Percentiles rank a stretch among this genome's conserved stretches.
phyloP scores from a whole-genome alignment of 2,888 invertebrate genomes.

The Lycia hirtaria region DNA sequence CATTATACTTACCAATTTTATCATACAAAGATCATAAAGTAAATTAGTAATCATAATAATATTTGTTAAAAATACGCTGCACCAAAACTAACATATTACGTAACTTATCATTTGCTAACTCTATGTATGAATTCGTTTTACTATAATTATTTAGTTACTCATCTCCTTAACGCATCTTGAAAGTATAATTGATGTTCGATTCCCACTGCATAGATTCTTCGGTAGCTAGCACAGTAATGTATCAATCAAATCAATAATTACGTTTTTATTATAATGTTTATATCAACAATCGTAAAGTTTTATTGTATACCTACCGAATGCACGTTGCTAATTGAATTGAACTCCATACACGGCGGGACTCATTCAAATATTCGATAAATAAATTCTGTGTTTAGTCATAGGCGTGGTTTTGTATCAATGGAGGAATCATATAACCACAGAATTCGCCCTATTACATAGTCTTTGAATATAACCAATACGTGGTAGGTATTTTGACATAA shows the following conservation, averaged over 20 bases:
- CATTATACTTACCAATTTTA: too few relatives aligned
- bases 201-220: conserved; percentile 25
- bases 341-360: conserved; percentile 21
- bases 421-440: conserved; percentile 5
- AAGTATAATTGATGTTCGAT: not conserved
- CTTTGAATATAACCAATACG: not conserved
- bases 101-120: too few relatives aligned
- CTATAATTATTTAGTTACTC: not conserved
- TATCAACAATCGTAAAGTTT: conserved; percentile 26
- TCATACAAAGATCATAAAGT: too few relatives aligned
- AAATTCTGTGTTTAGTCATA: conserved; percentile 8
- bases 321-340: conserved; percentile 17
- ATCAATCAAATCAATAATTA: conserved; percentile 45
- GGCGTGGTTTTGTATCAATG: conserved; percentile 11
- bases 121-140: not conserved
- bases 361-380: conserved; percentile 17
- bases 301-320: conserved; percentile 18
- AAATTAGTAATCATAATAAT: too few relatives aligned
- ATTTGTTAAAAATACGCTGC: too few relatives aligned
- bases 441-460: too few relatives aligned
- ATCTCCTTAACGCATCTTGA: not conserved
- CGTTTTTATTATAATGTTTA: conserved; percentile 33
- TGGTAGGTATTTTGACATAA: not conserved
- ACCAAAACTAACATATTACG: not conserved
- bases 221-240: conserved; percentile 35